Base-by-base conservation (phyloP, 2,113 vertebrate genomes). In the Clinocottus analis region DNA sequence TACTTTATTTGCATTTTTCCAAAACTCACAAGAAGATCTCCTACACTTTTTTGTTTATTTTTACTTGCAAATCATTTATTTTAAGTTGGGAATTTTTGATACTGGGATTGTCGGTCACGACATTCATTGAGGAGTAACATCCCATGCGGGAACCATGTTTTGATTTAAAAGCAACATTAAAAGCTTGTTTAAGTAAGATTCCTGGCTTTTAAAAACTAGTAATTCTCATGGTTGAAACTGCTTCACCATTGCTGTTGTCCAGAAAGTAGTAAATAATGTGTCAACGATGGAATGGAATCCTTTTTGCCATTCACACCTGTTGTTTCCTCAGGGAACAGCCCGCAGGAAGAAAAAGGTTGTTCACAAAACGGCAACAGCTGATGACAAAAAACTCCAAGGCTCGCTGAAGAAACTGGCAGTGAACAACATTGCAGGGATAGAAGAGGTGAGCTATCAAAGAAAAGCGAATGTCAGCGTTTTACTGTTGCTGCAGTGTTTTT, bases 261-360 rank as follows among this genome's bases (percentile, higher is more conserved):
- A n/a, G n/a, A 72, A 37, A 29, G 17, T 0, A 55, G 3, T 7
- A n/a, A 17, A 13, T 4, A 7, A n/a, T 16, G n/a, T 61, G 21
- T 78, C 25, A 7, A 5, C 67, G 29, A 41, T 58, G 2, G 3
- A 21, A 60, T 5, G 0, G 11, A 62, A 75, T 43, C 9, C 41
- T 39, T 71, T 67, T 43, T 37, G 14, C 6, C 35, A n/a, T 35
- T 11, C 33, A 41, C 68, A 77, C 56, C 37, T 86, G 56, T 81
- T 87, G 11, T 76, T 25, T 68, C 27, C 39, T 31, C 62, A 99
- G 97, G 98, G 98, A 88, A 99, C 97, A 60, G 97, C 97, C 80
- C 97, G 97, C 90, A 97, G 98, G 95, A 99, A 99, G 97, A 99
- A 99, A 96, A 99, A 99, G 98, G 97, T 99, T 55, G 98, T 99